Evolutionary conservation across 1,140 invertebrate genomes (phyloP).

Genomic region (Camponotus vicinus): DNA sequence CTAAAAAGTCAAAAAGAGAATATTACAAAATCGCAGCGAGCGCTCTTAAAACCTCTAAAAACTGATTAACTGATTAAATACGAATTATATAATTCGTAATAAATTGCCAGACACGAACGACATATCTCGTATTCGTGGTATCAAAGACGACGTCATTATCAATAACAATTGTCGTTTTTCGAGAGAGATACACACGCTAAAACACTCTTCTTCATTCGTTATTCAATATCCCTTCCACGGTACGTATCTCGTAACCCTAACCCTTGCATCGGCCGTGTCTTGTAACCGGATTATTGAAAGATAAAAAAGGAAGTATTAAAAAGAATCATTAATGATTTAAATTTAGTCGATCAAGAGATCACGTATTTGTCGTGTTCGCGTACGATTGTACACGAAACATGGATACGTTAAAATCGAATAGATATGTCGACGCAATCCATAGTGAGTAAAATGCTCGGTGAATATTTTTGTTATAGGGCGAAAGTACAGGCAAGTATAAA

Average conservation of each 20-base stretch:
- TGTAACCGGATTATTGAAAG: not conserved
- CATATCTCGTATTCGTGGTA: no score
- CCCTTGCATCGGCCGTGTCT: not conserved
- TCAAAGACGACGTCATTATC: no score
- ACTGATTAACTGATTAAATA: no score
- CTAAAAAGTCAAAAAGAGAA: no score
- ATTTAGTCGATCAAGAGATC: not conserved
- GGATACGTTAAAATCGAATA: not conserved
- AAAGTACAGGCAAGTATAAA: not conserved
- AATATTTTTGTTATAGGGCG: not conserved
- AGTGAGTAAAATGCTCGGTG: constrained; percentile 5
- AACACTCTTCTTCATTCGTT: not conserved
- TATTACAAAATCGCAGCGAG: no score
- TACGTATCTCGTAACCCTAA: not conserved
- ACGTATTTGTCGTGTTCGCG: not conserved
- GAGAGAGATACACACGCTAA: not conserved
- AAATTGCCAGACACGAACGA: no score
- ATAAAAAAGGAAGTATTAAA: not conserved
- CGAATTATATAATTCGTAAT: no score
- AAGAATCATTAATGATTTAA: not conserved
- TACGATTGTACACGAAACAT: not conserved
- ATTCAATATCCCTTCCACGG: not conserved
- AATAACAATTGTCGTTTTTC: not conserved
- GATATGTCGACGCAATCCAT: not conserved
- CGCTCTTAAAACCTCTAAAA: no score